Evolutionary conservation across 2,797 vertebrate species (phyloP), one percentile per base, ranked within the genome.

Genomic region (Brachymystax lenok): DNA sequence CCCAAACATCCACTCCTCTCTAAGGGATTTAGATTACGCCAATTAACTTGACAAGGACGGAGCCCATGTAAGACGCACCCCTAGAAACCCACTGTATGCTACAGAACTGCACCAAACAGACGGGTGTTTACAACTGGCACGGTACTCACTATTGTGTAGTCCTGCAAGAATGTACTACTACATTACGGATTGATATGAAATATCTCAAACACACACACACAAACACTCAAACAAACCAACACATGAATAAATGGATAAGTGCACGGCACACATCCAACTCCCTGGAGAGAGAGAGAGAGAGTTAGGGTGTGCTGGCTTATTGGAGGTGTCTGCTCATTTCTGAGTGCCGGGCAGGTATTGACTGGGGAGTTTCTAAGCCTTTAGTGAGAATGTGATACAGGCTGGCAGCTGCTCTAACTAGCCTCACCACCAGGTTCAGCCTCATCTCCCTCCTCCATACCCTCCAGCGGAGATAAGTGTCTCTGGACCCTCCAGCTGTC

Each of bases 401-500:
- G 56, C n/a, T 6, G 56, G 56, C 3, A 14, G 12, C 51, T 52
- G 21, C 46, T 33, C 40, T 64, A 8, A 61, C 51, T 46, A 76
- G 59, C 19, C 6, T 52, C 4, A 72, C 28, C n/a, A 10, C 59
- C 21, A 21, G n/a, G n/a, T 8, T 74, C 77, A 59, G 50, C 75
- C 50, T 28, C 72, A 14, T 76, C 30, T 10, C 33, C n/a, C 28
- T 46, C 54, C 76, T 35, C 2, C 50, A 52, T 67, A 6, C 21
- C 5, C 1, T 13, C 70, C 24, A 12, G 27, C 6, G 19, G 17
- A 59, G 56, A 59, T n/a, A 5, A 59, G 17, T 59, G 56, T 59
- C 56, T 59, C 71, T 16, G 14, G 27, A 50, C 63, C 82, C 74
- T 76, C 10, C 19, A 84, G 78, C 78, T 27, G 51, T 79, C 35